These are phyloP conservation scores for Neosilurus hyrtlii DNA, from an alignment of 2,797 vertebrate genomes.

Conservation along the genomic window DNA sequence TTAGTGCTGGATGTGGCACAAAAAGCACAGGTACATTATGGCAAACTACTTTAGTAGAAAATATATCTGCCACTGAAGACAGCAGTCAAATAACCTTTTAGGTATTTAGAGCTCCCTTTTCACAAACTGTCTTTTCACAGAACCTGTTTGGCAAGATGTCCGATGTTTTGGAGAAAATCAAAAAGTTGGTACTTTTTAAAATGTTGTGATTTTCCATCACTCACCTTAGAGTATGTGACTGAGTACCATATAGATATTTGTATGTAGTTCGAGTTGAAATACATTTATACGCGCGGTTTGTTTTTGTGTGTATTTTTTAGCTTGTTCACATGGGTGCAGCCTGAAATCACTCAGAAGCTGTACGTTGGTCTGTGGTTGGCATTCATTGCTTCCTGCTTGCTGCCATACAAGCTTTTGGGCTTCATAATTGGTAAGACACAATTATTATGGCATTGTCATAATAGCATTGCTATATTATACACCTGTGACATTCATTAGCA, in stretches of 20 bases:
- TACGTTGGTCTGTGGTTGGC: slow-evolving; percentile 86
- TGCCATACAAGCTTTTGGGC: slow-evolving; percentile 90
- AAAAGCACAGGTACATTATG: slow-evolving; percentile 86
- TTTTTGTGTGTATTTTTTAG: slow-evolving; percentile 62
- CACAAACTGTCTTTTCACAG: slow-evolving; percentile 65
- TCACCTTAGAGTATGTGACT: background rate
- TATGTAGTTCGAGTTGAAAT: background rate
- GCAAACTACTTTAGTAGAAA: background rate
- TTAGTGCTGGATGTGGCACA: slow-evolving; percentile 96
- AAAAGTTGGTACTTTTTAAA: slow-evolving; percentile 80
- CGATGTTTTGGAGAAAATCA: slow-evolving; percentile 96
- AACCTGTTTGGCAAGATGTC: slow-evolving; percentile 98
- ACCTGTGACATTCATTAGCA: background rate
- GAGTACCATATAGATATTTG: background rate
- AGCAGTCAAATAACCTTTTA: background rate
- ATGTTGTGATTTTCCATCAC: background rate
- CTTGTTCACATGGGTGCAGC: slow-evolving; percentile 96
- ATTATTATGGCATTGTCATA: background rate
- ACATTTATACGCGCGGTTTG: background rate
- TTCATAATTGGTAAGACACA: slow-evolving; percentile 82
- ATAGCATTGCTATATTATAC: background rate
- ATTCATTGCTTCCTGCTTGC: slow-evolving; percentile 90
- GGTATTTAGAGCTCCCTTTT: background rate
- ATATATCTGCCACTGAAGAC: background rate
- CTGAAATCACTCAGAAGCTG: slow-evolving; percentile 92